Percentiles rank a stretch among this genome's conserved stretches.
These are phyloP conservation scores for Lethrus apterus DNA, from an alignment of 1,140 invertebrate species.

Conservation along the genomic window DNA sequence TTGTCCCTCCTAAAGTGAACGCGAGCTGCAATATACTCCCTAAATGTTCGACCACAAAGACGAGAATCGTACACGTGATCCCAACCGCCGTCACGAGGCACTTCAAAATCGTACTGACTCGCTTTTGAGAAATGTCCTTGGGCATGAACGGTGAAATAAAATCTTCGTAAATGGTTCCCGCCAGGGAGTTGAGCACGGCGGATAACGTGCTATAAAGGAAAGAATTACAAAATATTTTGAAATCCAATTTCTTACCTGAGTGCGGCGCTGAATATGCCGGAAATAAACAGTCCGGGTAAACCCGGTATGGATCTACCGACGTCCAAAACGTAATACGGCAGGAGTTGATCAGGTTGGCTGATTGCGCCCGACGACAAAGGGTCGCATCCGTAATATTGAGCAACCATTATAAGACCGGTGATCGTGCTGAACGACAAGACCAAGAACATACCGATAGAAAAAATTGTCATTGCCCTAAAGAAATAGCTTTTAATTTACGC, in stretches of 20 bases:
- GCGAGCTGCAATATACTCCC: constrained; percentile 54
- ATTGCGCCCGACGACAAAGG: constrained; percentile 46
- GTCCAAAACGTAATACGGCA: constrained; percentile 69
- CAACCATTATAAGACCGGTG: constrained; percentile 51
- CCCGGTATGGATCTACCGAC: constrained; percentile 57
- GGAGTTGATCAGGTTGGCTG: constrained; percentile 54
- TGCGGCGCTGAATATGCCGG: constrained; percentile 64
- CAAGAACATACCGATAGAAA: constrained; percentile 44
- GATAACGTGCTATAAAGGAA: constrained; percentile 51
- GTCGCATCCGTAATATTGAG: constrained; percentile 54
- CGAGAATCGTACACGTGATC: constrained; percentile 47
- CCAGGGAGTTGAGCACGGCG: constrained; percentile 55
- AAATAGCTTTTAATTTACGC: constrained; percentile 42
- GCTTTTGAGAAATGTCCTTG: constrained; percentile 40
- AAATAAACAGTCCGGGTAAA: constrained; percentile 68
- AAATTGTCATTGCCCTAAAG: constrained; percentile 49
- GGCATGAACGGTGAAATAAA: constrained; percentile 45
- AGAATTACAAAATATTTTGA: neutral
- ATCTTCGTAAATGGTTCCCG: constrained; percentile 60
- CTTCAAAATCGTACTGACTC: constrained; percentile 47
- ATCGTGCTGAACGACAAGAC: constrained; percentile 33
- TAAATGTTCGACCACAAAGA: constrained; percentile 54
- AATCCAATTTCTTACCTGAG: constrained; percentile 45
- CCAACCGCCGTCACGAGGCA: constrained; percentile 52
- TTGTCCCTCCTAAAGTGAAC: constrained; percentile 54